These are phyloP conservation scores for Punctoribates punctum DNA, from an alignment of 2,888 invertebrate genomes.

Conservation along the genomic window DNA sequence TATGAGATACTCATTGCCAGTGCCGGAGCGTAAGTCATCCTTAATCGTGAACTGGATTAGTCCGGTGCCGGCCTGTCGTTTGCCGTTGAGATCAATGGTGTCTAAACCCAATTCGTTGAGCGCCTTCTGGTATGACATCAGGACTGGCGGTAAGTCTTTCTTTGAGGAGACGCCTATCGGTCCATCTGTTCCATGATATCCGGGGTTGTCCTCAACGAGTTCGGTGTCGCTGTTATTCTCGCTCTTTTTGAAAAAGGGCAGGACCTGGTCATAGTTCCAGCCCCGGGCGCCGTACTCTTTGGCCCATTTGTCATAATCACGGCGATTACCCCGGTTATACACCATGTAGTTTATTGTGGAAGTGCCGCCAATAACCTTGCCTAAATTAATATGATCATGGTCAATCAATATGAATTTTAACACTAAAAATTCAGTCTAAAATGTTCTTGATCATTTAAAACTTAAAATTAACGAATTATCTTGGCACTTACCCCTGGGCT, in stretches of 20 bases:
- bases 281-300: not conserved
- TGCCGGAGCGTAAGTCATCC: slow-evolving; percentile 53
- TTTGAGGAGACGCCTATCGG: not conserved
- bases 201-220: not conserved
- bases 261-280: not conserved
- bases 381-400: too few relatives aligned
- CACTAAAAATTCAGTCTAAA: too few relatives aligned
- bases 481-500: not conserved
- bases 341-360: not conserved
- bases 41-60: slow-evolving; percentile 51
- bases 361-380: not conserved
- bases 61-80: not conserved
- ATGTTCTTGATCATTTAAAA: too few relatives aligned
- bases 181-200: not conserved
- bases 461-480: too few relatives aligned
- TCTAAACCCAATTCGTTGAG: not conserved
- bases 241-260: not conserved
- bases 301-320: not conserved
- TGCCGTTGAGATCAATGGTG: not conserved
- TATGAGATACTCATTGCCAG: slow-evolving; percentile 52
- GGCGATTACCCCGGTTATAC: not conserved
- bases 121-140: not conserved
- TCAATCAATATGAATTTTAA: too few relatives aligned
- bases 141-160: not conserved
- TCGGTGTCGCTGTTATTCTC: not conserved